Evolutionary conservation across 2,113 vertebrate species (phyloP).

Genomic region (Oryzias woworae): DNA sequence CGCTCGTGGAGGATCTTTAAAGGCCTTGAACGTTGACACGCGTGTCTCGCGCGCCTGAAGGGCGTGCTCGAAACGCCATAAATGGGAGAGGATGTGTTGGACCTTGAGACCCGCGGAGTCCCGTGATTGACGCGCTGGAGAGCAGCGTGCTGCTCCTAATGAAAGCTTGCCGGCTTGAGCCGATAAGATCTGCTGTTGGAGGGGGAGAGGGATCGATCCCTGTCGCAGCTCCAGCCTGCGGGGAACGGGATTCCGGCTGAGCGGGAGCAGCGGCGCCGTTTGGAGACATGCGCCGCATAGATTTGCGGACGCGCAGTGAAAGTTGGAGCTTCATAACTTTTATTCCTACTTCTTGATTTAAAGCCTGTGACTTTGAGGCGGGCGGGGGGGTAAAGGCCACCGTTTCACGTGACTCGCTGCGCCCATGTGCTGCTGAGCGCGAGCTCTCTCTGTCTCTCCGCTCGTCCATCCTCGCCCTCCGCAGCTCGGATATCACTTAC

Average conservation of each 20-base stretch:
- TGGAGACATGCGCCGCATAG: slow-evolving; percentile 9
- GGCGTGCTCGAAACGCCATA: slow-evolving; percentile 42
- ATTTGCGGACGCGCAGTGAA: slow-evolving; percentile 11
- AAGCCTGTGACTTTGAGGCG: neutral
- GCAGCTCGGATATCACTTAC: slow-evolving; percentile 72
- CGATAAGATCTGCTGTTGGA: slow-evolving; percentile 14
- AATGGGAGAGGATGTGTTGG: slow-evolving; percentile 46
- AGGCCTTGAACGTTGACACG: neutral
- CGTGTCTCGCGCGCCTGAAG: slow-evolving; percentile 2
- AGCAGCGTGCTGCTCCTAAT: slow-evolving; percentile 27
- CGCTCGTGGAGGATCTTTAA: slow-evolving; percentile 12
- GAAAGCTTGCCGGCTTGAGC: neutral
- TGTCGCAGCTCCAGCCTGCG: neutral
- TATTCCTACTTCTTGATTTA: slow-evolving; percentile 2
- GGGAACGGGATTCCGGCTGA: neutral
- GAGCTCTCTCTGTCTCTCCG: slow-evolving; percentile 4
- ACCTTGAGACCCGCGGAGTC: slow-evolving; percentile 54
- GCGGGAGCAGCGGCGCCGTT: neutral
- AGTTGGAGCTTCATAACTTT: slow-evolving; percentile 33
- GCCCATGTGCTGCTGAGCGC: slow-evolving; percentile 21
- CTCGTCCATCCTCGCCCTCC: slow-evolving; percentile 39
- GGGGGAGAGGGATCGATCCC: neutral
- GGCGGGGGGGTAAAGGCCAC: neutral
- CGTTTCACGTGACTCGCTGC: slow-evolving; percentile 2
- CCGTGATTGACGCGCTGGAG: slow-evolving; percentile 30